Evolutionary conservation across 2,797 vertebrate genomes (phyloP), one percentile per base, ranked within the genome.

Genomic region (Siniperca scherzeri): DNA sequence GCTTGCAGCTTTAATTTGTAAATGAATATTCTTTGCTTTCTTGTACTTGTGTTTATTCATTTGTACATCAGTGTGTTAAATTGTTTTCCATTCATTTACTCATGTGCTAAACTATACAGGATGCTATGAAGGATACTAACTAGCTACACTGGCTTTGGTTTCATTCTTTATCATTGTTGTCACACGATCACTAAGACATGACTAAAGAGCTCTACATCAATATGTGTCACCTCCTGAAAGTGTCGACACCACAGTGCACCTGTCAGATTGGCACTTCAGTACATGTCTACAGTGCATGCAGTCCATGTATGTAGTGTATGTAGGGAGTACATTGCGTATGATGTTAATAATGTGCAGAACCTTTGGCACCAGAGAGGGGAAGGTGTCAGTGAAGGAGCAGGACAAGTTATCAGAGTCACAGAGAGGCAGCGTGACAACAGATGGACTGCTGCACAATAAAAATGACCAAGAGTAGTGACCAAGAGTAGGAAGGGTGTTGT

Each of bases 371-470:
- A 69, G 67, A n/a, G 65, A 57, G 61, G 25, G 42, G 53, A 59
- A 22, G 57, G 30, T 16, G 44, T 77, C 85, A 69, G 82, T 17
- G 79, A 71, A 59, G 42, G 74, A 84, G 79, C 30, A 5, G 57
- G 52, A 79, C 66, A 21, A 65, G 74, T 79, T 66, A 70, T 71
- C 77, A 55, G 68, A 59, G 76, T 71, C 79, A 46, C 64, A 74
- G 70, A 17, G 46, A 59, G 76, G 81, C 73, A 5, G 42, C 5
- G 81, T 80, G 87, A 89, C 85, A 86, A 71, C 77, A 80, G 72
- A 88, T 88, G 83, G 80, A 62, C 36, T 38, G 56, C 16, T 8
- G 10, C 59, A 85, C 83, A 64, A 84, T 78, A 85, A 62, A 87
- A 78, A 69, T 16, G 40, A 27, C 27, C 27, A 27, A 27, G 27